Evolutionary conservation across 2,888 invertebrate species (phyloP), one percentile per base, ranked within the genome.

Genomic region (Nemotelus pantherinus): DNA sequence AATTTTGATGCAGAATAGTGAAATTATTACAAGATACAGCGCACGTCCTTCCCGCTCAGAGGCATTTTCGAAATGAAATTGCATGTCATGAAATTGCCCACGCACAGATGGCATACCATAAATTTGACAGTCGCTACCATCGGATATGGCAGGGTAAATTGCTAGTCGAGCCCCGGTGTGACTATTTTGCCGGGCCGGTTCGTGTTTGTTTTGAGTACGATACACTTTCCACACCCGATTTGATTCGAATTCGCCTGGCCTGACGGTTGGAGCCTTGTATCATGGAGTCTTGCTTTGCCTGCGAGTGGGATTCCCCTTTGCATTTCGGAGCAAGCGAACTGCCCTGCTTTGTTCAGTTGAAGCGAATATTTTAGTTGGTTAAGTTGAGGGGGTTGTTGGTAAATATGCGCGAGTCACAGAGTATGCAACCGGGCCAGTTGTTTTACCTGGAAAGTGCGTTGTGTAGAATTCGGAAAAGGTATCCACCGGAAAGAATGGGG

Each of bases 101-200:
- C n/a, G n/a, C n/a, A n/a, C n/a, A n/a, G n/a, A n/a, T n/a, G n/a
- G n/a, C n/a, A n/a, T n/a, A n/a, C n/a, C n/a, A n/a, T n/a, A n/a
- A n/a, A n/a, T n/a, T n/a, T n/a, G n/a, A n/a, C n/a, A n/a, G n/a
- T n/a, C n/a, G n/a, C n/a, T n/a, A n/a, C n/a, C n/a, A n/a, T n/a
- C n/a, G n/a, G n/a, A n/a, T n/a, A n/a, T n/a, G n/a, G n/a, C n/a
- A n/a, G n/a, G n/a, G n/a, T n/a, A n/a, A n/a, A n/a, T n/a, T n/a
- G n/a, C n/a, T n/a, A n/a, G n/a, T n/a, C n/a, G n/a, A n/a, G n/a
- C n/a, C n/a, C n/a, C n/a, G n/a, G n/a, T n/a, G n/a, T n/a, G n/a
- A 53, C 70, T 70, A 70, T 70, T 70, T 70, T 43, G 63, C 72
- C 72, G 72, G 57, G 41, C 55, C 63, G 60, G 60, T 10, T 74